Conservation (phyloP, 2,113 vertebrate genomes). For the Nematolebias whitei region DNA sequence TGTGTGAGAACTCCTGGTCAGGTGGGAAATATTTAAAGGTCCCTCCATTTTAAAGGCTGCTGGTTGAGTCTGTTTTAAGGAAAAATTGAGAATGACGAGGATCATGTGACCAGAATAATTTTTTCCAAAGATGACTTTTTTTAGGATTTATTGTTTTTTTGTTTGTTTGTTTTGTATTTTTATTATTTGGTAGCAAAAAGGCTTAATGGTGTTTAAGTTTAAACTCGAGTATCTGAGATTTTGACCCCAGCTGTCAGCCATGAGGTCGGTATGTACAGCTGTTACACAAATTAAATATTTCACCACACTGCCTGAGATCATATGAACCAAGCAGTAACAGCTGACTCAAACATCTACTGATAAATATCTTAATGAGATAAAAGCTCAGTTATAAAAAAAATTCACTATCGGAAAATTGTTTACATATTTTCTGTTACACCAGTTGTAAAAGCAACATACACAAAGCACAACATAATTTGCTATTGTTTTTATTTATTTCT, state of each 20-base stretch:
- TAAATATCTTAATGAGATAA: background rate
- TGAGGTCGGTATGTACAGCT: background rate
- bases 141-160: background rate
- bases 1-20: background rate
- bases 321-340: background rate
- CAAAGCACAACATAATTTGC: constrained; percentile 4
- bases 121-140: background rate
- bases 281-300: background rate
- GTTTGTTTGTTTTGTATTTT: background rate
- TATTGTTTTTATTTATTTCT: background rate
- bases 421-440: constrained; percentile 2
- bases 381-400: no score
- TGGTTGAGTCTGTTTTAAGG: constrained; percentile 2
- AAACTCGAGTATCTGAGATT: background rate
- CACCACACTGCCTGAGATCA: background rate
- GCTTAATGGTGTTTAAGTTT: background rate
- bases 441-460: background rate
- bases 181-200: background rate
- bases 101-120: constrained; percentile 18
- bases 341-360: background rate
- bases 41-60: background rate
- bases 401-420: background rate
- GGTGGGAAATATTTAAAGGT: background rate
- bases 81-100: background rate
- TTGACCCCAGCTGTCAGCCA: background rate